Conservation (phyloP, 1,140 invertebrate species). For the Drosophila watanabei region DNA sequence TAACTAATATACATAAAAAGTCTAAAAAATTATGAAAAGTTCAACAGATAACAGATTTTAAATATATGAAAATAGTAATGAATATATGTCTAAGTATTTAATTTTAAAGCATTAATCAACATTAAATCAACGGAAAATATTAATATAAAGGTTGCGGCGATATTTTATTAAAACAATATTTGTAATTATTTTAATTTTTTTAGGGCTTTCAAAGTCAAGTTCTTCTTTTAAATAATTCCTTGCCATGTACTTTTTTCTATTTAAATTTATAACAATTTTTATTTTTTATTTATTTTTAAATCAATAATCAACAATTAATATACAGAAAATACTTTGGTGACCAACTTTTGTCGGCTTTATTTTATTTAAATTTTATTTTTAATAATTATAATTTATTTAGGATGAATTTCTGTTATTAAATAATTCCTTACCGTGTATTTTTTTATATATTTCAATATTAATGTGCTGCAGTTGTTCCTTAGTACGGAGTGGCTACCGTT, state of each 20-base stretch:
- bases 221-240: not conserved
- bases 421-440: constrained; percentile 1
- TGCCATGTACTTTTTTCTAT: constrained; percentile 1
- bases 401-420: not conserved
- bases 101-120: too few species aligned
- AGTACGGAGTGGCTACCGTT: constrained; percentile 35
- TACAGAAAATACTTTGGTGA: not conserved
- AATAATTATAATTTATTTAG: not conserved
- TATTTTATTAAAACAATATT: not conserved
- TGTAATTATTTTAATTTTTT: not conserved
- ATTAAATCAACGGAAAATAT: not conserved
- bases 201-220: too few species aligned
- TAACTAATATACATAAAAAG: not conserved
- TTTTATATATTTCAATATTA: constrained; percentile 23
- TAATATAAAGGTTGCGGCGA: too few species aligned
- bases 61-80: too few species aligned
- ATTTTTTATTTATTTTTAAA: too few species aligned
- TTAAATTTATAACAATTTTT: too few species aligned
- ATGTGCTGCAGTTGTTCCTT: constrained; percentile 18
- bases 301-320: too few species aligned
- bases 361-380: not conserved
- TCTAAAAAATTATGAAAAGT: too few species aligned
- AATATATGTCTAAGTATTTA: too few species aligned
- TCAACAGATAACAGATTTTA: too few species aligned
- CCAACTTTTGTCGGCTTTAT: too few species aligned